A percentile compares a stretch with the other conserved stretches of the same genome.
Evolutionary conservation across 2,797 vertebrate species (phyloP).

Genomic region (Tympanoctomys barrerae): DNA sequence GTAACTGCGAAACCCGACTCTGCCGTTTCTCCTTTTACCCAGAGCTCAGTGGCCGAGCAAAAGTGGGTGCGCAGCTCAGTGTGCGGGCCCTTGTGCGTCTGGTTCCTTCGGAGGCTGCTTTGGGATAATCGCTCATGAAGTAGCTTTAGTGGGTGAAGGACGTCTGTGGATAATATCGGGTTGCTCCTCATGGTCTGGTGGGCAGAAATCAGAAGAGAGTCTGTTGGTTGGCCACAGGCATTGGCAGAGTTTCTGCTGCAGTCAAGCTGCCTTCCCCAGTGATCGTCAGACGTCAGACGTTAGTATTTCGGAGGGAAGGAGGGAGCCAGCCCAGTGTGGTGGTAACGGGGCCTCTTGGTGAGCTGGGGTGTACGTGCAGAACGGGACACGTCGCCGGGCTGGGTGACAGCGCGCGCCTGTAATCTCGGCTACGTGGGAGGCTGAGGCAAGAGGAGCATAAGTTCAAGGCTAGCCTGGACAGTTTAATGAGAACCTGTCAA

Average conservation of each 20-base stretch:
- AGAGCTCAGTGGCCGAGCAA: background rate
- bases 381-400: background rate
- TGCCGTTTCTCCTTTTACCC: conserved; percentile 36
- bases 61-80: conserved; percentile 9
- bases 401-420: background rate
- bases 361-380: background rate
- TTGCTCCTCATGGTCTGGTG: conserved; percentile 37
- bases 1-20: background rate
- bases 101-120: background rate
- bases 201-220: conserved; percentile 35
- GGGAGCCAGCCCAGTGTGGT: background rate
- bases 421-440: background rate
- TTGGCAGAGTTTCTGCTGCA: background rate
- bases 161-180: background rate
- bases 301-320: background rate
- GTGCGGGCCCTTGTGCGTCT: background rate
- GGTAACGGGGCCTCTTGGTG: background rate
- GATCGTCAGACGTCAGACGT: background rate
- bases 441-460: background rate
- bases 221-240: background rate
- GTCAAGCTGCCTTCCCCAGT: conserved; percentile 1
- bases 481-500: background rate
- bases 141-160: conserved; percentile 55
- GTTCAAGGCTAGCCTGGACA: background rate
- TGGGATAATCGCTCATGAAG: conserved; percentile 5